phyloP scores from a whole-genome alignment of 2,113 vertebrate genomes.

The Trichechus manatus region DNA sequence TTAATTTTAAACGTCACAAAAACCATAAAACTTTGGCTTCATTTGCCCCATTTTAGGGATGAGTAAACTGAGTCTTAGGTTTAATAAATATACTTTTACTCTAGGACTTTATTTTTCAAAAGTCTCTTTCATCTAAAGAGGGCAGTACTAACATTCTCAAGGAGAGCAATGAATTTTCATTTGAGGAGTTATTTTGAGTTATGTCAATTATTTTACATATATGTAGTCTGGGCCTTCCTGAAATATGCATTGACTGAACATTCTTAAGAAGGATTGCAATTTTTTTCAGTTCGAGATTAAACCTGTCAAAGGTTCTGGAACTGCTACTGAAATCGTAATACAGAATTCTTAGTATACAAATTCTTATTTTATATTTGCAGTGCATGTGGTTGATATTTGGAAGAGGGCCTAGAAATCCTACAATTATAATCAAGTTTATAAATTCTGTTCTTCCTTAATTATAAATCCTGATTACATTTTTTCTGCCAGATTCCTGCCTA shows the following conservation, averaged over 20 bases:
- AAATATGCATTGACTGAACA: slow-evolving; percentile 38
- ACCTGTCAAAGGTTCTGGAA: slow-evolving; percentile 73
- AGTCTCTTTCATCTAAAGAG: slow-evolving; percentile 25
- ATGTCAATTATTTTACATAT: slow-evolving; percentile 27
- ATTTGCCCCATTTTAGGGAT: not conserved
- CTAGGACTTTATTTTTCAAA: not conserved
- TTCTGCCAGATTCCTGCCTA: slow-evolving; percentile 84
- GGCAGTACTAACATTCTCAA: not conserved
- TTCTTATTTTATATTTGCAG: slow-evolving; percentile 75
- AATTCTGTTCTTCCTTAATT: slow-evolving; percentile 88
- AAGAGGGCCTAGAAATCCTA: slow-evolving; percentile 84
- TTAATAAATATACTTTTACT: not conserved
- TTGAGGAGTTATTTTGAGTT: slow-evolving; percentile 55
- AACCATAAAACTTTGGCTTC: not conserved
- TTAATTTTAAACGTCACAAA: not conserved
- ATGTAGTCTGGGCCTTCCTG: not conserved
- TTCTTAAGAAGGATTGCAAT: not conserved
- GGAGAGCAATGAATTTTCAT: slow-evolving; percentile 11
- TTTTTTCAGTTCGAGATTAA: slow-evolving; percentile 61
- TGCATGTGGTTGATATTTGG: slow-evolving; percentile 82
- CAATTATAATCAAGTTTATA: slow-evolving; percentile 90
- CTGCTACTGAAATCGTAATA: slow-evolving; percentile 77
- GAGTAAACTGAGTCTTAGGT: not conserved
- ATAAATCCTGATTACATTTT: slow-evolving; percentile 89
- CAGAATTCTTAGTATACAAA: slow-evolving; percentile 74